These are phyloP conservation scores for Nannobrachium achirus DNA, from an alignment of 2,113 vertebrate genomes.

Conservation along the genomic window DNA sequence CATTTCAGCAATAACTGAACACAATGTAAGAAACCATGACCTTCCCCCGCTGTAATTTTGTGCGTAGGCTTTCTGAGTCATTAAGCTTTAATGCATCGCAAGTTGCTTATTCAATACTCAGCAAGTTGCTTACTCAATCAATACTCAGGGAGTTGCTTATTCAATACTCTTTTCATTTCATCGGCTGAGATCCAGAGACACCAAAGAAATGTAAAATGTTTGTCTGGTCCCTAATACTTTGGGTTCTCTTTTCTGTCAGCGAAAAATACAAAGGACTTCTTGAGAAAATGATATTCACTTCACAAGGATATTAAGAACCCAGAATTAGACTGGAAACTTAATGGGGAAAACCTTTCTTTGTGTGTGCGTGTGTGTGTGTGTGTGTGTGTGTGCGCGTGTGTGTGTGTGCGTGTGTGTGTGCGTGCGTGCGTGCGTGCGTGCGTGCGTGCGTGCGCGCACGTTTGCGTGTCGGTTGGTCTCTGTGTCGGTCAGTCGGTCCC, in stretches of 20 bases:
- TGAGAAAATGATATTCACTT: slow-evolving; percentile 3
- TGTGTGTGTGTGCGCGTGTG: no score
- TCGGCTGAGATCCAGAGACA: neutral
- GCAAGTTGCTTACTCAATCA: neutral
- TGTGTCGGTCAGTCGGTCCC: no score
- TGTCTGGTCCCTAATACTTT: neutral
- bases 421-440: neutral
- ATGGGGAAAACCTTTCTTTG: neutral
- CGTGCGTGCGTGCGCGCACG: neutral
- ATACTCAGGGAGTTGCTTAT: neutral
- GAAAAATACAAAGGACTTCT: slow-evolving; percentile 31
- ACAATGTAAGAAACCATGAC: neutral
- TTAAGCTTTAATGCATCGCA: neutral
- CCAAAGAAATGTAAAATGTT: slow-evolving; percentile 14
- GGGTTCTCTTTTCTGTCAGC: slow-evolving; percentile 32
- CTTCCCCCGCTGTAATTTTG: neutral
- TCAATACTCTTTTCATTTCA: slow-evolving; percentile 14
- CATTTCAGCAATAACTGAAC: neutral
- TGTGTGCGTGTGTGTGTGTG: neutral
- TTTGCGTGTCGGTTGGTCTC: no score
- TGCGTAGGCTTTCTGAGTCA: neutral
- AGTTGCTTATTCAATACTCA: slow-evolving; percentile 9
- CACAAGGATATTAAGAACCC: slow-evolving; percentile 10
- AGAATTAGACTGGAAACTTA: slow-evolving; percentile 23
- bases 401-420: neutral